A percentile compares a stretch with the other conserved stretches of the same genome.
These are phyloP conservation scores for Neomonachus schauinslandi DNA, from an alignment of 2,113 vertebrate genomes.

Conservation along the genomic window DNA sequence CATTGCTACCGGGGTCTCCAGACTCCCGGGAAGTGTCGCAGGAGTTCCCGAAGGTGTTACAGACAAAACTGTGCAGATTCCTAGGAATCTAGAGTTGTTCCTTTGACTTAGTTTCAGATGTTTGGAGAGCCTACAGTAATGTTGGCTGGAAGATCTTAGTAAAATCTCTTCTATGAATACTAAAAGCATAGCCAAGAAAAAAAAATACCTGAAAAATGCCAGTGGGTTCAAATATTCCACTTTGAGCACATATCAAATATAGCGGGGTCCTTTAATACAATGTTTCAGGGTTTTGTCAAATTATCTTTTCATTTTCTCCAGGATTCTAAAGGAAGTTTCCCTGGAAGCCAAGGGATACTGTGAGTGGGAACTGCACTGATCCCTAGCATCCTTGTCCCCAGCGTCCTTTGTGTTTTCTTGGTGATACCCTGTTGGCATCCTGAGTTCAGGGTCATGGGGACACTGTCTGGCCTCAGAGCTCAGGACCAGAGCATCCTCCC, in stretches of 20 bases:
- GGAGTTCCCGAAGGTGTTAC: neutral
- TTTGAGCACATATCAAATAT: neutral
- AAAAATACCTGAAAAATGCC: neutral
- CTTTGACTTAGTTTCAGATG: neutral
- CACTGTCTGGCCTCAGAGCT: neutral
- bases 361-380: neutral
- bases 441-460: constrained; percentile 45
- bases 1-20: neutral
- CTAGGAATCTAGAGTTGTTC: neutral
- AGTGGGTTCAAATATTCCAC: neutral
- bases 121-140: neutral
- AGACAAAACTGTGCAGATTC: neutral
- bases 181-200: neutral
- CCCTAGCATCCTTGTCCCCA: neutral
- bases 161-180: neutral
- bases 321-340: neutral
- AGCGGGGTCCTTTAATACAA: neutral
- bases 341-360: neutral
- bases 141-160: neutral
- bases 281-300: neutral
- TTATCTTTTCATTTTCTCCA: neutral
- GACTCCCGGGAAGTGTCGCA: neutral
- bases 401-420: constrained; percentile 29
- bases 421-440: neutral
- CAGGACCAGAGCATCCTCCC: neutral